phyloP scores from a whole-genome alignment of 2,113 vertebrate species.

The Pelecanus crispus region DNA sequence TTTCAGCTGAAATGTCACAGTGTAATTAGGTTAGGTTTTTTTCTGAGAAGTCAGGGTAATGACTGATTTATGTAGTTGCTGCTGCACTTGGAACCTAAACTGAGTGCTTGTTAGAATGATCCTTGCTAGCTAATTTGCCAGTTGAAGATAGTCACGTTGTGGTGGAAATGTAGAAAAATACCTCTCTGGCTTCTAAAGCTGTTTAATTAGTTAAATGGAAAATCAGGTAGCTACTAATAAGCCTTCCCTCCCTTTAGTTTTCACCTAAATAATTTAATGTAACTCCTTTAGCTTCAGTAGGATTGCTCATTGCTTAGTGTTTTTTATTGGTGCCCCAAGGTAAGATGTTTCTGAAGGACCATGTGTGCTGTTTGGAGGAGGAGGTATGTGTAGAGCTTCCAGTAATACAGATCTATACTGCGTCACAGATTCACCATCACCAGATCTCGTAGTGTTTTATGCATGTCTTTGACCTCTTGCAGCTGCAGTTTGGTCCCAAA shows the following conservation, averaged over 20 bases:
- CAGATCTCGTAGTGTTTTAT: accelerated
- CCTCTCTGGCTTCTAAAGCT: not conserved
- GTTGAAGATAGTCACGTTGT: not conserved
- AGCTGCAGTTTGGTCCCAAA: not conserved
- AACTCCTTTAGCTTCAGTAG: not conserved
- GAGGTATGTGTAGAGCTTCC: not conserved
- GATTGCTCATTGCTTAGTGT: not conserved
- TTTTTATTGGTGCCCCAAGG: not conserved
- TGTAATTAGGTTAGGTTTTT: not conserved
- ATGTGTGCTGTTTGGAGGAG: not conserved
- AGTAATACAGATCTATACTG: not conserved
- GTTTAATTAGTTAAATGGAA: not conserved
- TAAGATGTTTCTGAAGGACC: not conserved
- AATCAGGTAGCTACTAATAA: not conserved
- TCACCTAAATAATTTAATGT: not conserved
- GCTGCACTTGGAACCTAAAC: not conserved
- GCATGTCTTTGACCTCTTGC: not conserved
- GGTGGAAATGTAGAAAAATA: not conserved
- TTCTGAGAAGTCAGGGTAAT: not conserved
- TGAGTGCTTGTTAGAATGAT: not conserved
- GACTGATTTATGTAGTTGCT: not conserved
- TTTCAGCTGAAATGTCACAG: not conserved
- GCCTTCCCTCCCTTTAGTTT: not conserved
- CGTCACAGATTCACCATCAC: not conserved
- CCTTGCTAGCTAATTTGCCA: not conserved